Percentiles rank a stretch among this genome's conserved stretches.
These are phyloP conservation scores for Phylloscopus trochiloides DNA, from an alignment of 2,113 vertebrate genomes.

Conservation along the genomic window DNA sequence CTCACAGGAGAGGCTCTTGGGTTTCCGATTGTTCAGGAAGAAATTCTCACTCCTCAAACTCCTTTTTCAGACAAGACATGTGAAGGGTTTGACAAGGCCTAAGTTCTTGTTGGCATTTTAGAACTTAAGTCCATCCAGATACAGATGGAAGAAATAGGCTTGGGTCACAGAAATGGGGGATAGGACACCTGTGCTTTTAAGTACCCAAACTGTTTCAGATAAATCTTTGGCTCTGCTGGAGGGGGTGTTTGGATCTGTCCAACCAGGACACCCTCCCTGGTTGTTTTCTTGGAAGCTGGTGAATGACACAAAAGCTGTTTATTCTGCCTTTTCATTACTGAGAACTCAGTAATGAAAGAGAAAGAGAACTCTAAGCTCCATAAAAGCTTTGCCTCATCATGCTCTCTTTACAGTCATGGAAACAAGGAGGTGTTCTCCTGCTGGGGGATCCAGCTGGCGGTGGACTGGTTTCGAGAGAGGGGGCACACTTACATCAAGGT, in stretches of 20 bases:
- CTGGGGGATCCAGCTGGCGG: constrained; percentile 87
- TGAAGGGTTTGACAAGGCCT: background rate
- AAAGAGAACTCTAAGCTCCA: background rate
- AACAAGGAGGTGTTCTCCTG: constrained; percentile 91
- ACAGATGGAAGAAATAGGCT: background rate
- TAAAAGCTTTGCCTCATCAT: background rate
- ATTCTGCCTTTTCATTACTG: background rate
- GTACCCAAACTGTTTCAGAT: background rate
- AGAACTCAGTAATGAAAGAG: too few relatives aligned
- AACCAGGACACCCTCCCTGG: background rate
- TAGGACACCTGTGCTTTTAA: background rate
- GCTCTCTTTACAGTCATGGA: constrained; percentile 78
- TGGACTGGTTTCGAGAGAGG: constrained; percentile 87
- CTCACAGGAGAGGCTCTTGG: background rate
- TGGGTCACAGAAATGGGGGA: background rate
- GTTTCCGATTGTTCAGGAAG: background rate
- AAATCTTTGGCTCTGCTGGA: background rate
- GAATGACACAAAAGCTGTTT: background rate
- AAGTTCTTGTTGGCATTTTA: background rate
- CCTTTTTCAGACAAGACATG: background rate
- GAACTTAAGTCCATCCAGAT: background rate
- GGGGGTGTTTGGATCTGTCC: background rate
- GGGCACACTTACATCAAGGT: constrained; percentile 88
- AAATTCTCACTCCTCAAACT: background rate
- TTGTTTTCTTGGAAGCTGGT: background rate